phyloP scores from a whole-genome alignment of 2,797 vertebrate genomes.

The Xerus rutilus region DNA sequence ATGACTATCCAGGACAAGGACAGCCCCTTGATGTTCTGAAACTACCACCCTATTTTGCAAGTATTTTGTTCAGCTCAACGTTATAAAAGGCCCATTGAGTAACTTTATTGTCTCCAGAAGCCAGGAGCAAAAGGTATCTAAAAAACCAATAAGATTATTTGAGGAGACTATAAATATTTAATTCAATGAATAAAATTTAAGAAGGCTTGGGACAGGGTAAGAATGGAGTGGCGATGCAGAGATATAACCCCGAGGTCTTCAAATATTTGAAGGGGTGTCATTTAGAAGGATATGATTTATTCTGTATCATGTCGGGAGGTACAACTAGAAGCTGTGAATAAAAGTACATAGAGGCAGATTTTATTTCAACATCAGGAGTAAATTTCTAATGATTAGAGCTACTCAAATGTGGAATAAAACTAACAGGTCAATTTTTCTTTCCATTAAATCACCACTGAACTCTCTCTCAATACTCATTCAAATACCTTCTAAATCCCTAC shows the following conservation, averaged over 20 bases:
- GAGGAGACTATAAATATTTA: background rate
- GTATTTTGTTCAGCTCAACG: background rate
- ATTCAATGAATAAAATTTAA: conserved; percentile 36
- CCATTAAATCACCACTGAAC: background rate
- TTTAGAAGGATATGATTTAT: background rate
- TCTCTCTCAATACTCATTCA: background rate
- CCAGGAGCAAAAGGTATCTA: background rate
- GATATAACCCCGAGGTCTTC: background rate
- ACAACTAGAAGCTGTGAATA: background rate
- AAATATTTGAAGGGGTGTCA: background rate
- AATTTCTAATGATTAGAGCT: background rate
- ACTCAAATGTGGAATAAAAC: conserved; percentile 10
- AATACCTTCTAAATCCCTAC: background rate
- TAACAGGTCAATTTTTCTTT: conserved; percentile 17
- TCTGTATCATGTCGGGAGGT: background rate
- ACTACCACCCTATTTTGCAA: background rate
- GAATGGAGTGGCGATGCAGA: background rate
- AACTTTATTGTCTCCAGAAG: background rate
- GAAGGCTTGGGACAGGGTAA: background rate
- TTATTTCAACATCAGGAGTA: background rate
- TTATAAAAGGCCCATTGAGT: background rate
- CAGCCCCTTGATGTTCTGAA: background rate
- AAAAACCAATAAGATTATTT: conserved; percentile 4
- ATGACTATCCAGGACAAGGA: background rate
- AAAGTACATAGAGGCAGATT: background rate